Percentiles rank a stretch among this genome's conserved stretches.
phyloP scores from a whole-genome alignment of 2,797 vertebrate species.

The Apogon hyalosoma region DNA sequence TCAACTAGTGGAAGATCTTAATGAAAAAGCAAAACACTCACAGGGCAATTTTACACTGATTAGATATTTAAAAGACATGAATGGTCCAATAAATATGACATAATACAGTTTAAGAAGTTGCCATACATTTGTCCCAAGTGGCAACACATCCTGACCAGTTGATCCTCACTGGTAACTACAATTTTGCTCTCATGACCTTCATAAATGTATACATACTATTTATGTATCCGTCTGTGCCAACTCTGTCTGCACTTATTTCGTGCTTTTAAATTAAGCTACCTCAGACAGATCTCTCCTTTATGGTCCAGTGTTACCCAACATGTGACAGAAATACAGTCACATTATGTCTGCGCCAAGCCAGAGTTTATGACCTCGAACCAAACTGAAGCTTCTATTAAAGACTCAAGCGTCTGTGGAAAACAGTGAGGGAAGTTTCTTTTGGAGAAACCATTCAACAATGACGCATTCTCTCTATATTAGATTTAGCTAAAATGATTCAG shows the following conservation, averaged over 20 bases:
- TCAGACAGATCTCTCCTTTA: constrained; percentile 29
- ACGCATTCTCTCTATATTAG: constrained; percentile 23
- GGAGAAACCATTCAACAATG: constrained; percentile 7
- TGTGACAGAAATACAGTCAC: constrained; percentile 47
- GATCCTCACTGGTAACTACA: background rate
- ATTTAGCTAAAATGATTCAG: constrained; percentile 10
- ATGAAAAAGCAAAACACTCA: background rate
- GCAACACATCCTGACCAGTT: background rate
- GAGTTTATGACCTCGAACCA: constrained; percentile 58
- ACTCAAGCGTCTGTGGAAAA: constrained; percentile 49
- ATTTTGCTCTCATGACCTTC: constrained; percentile 16
- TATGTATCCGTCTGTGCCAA: constrained; percentile 13
- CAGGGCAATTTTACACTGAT: constrained; percentile 6
- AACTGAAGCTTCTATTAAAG: constrained; percentile 47
- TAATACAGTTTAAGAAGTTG: background rate
- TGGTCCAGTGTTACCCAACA: constrained; percentile 29
- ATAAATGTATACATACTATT: constrained; percentile 1
- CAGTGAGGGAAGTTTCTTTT: constrained; percentile 30
- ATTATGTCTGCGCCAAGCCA: constrained; percentile 33
- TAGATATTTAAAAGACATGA: constrained; percentile 6
- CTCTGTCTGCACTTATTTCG: constrained; percentile 16
- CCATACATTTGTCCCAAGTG: background rate
- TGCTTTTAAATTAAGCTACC: constrained; percentile 26
- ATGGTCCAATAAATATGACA: background rate
- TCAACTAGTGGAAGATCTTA: constrained; percentile 18